These are phyloP conservation scores for Amazona guildingii DNA, from an alignment of 2,113 vertebrate species.

Conservation along the genomic window DNA sequence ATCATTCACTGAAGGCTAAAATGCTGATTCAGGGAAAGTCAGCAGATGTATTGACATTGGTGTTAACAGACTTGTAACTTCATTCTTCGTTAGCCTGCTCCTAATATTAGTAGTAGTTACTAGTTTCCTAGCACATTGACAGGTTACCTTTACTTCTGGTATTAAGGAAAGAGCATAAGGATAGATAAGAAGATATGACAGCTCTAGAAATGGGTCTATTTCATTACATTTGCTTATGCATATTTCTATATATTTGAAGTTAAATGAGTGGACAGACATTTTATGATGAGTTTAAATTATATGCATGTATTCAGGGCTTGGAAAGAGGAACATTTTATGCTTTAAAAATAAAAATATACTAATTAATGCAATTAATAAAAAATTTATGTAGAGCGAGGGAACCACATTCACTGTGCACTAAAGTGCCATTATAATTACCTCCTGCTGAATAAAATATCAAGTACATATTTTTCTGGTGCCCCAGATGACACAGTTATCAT, in stretches of 20 bases:
- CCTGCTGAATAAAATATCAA: constrained; percentile 51
- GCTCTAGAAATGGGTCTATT: background rate
- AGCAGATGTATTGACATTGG: background rate
- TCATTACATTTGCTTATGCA: background rate
- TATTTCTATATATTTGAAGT: constrained; percentile 13
- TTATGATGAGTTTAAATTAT: constrained; percentile 22
- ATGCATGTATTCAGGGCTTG: background rate
- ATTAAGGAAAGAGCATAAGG: background rate
- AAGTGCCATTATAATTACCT: constrained; percentile 29
- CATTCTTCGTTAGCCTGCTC: background rate
- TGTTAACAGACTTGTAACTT: background rate
- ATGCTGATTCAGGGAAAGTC: background rate
- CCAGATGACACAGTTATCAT: background rate
- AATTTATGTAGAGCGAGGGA: background rate
- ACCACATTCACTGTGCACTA: background rate
- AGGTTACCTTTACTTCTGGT: background rate
- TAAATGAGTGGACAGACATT: constrained; percentile 6
- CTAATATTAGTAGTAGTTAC: background rate
- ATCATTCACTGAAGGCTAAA: background rate
- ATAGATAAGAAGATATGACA: background rate
- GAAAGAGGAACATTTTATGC: background rate
- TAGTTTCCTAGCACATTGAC: background rate
- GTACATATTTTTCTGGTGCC: constrained; percentile 6
- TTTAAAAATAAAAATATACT: constrained; percentile 45
- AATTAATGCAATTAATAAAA: constrained; percentile 55